Conservation (phyloP, 1,140 invertebrate species). For the Neodiprion lecontei region DNA sequence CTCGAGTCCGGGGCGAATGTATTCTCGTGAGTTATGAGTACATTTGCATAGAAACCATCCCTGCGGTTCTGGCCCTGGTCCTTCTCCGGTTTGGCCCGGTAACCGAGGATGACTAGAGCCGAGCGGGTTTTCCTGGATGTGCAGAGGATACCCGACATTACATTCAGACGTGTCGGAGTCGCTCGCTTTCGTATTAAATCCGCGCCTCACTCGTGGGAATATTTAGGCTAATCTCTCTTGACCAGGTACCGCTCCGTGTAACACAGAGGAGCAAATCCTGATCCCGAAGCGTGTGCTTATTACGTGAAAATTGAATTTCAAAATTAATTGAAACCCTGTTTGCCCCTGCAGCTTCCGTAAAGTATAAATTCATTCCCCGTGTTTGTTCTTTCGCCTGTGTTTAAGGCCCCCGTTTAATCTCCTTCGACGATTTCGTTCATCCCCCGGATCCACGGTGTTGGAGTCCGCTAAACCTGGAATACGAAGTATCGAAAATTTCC, state of each 20-base stretch:
- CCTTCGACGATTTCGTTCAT: too few relatives aligned
- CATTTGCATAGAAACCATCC: conserved; percentile 5
- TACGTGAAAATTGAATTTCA: not conserved
- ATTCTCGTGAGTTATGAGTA: conserved; percentile 5
- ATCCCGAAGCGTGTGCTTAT: not conserved
- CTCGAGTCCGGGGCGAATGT: not conserved
- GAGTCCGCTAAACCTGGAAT: too few relatives aligned
- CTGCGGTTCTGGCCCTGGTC: not conserved
- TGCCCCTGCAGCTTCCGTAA: too few relatives aligned
- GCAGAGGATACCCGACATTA: not conserved
- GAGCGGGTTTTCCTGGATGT: not conserved
- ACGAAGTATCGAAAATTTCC: too few relatives aligned
- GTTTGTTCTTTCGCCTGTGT: too few relatives aligned
- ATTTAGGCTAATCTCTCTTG: conserved; percentile 1
- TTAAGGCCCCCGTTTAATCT: too few relatives aligned
- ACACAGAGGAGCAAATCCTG: not conserved
- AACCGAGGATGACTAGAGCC: not conserved
- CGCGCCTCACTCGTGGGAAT: not conserved
- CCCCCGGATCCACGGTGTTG: too few relatives aligned
- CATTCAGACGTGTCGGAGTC: not conserved
- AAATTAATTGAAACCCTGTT: not conserved
- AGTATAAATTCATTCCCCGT: too few relatives aligned
- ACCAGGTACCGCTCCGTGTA: not conserved
- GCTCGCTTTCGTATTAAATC: not conserved
- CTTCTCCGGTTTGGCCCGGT: not conserved